Evolutionary conservation across 2,888 invertebrate species (phyloP), one percentile per base, ranked within the genome.

Genomic region (Drosophila merina): DNA sequence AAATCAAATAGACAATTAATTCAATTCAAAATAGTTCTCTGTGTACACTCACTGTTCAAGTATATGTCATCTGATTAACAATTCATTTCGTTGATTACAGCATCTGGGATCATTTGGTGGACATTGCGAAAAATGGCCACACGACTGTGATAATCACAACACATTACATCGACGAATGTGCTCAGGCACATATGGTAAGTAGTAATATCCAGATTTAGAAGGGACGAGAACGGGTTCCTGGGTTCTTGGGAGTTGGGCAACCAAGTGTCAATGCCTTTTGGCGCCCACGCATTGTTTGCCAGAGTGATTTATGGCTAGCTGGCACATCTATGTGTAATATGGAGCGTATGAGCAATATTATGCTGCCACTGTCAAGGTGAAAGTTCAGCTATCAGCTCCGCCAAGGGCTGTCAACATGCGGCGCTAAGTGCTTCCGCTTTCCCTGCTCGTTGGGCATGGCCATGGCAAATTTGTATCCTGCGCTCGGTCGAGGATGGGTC

Each of bases 121-220:
- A 96, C 30, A 94, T 97, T 40, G 95, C 95, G 0, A 95, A 94
- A 89, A 95, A 94, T 74, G 95, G 95, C 10, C 93, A 94, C 57
- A 96, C 95, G 45, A 97, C 97, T 12, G 96, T 96, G 56, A 97
- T 97, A 77, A 96, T 97, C 69, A 97, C 97, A 1, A 97, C 97
- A 6, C 97, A 97, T 92, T 97, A 97, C 88, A 97, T 97, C 74
- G 97, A 97, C 74, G 97, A 97, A 90, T 96, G 97, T 1, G 94
- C 96, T 77, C 96, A 97, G 91, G 97, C 97, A 14, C 94, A 95
- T 82, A 93, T 95, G 87, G 96, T 96, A 92, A 94, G 95, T 93
- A 57, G 40, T 0, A 42, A 45, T 30, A 48, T 30, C 31, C 28
- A 30, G 10, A 8, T 48, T 8, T 3, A 6, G 7, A n/a, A 1